These are phyloP conservation scores for Perithous albicinctus DNA, from an alignment of 2,888 invertebrate species.

Conservation along the genomic window DNA sequence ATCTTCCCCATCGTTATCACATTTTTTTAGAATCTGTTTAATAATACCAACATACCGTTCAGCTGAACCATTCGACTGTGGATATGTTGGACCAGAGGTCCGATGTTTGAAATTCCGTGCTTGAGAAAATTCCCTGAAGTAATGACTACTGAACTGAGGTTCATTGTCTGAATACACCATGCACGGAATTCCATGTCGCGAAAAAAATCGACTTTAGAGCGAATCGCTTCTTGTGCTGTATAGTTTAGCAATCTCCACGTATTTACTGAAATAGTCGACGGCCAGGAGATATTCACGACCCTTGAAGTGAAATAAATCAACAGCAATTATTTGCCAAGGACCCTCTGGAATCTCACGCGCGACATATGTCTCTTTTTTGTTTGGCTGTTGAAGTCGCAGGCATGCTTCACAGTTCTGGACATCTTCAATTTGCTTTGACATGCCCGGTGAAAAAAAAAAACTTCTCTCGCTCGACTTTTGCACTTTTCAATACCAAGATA, in stretches of 20 bases:
- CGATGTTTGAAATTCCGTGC: slow-evolving; percentile 53
- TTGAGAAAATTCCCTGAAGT: slow-evolving; percentile 32
- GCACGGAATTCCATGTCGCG: slow-evolving; percentile 41
- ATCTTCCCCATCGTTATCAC: slow-evolving; percentile 50
- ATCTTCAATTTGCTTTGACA: slow-evolving; percentile 62
- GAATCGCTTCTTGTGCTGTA: slow-evolving; percentile 20
- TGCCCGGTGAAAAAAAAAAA: slow-evolving; percentile 64
- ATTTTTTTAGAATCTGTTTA: slow-evolving; percentile 61
- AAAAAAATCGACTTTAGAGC: slow-evolving; percentile 20
- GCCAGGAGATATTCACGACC: slow-evolving; percentile 24
- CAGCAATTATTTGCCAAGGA: slow-evolving; percentile 54
- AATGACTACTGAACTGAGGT: slow-evolving; percentile 21
- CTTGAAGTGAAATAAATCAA: slow-evolving; percentile 57
- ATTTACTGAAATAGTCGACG: slow-evolving; percentile 50
- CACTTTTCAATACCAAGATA: slow-evolving; percentile 64
- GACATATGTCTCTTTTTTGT: slow-evolving; percentile 51
- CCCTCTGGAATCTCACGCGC: slow-evolving; percentile 54
- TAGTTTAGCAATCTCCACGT: slow-evolving; percentile 40
- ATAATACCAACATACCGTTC: slow-evolving; percentile 36
- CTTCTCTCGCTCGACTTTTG: slow-evolving; percentile 51
- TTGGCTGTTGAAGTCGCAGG: slow-evolving; percentile 40
- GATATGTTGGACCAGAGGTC: slow-evolving; percentile 34
- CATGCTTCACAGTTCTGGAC: slow-evolving; percentile 54
- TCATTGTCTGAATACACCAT: slow-evolving; percentile 28
- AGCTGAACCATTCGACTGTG: neutral